Evolutionary conservation across 2,888 invertebrate genomes (phyloP), one percentile per base, ranked within the genome.

Genomic region (Torymus aiolomorphi): DNA sequence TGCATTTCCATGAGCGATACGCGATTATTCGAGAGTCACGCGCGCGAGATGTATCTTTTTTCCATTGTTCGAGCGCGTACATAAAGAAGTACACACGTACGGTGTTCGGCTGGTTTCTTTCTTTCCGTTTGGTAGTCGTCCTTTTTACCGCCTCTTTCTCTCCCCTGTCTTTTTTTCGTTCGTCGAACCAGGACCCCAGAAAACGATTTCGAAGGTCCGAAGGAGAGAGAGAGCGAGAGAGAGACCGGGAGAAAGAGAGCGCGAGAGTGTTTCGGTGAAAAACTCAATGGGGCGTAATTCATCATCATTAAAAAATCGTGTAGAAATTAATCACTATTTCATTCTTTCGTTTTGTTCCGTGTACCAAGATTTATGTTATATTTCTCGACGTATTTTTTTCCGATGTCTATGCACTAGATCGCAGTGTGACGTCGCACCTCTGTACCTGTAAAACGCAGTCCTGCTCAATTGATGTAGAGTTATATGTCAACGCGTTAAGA

Each of bases 121-220:
- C 78, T 77, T 74, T 76, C 69, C 69, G 72, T 74, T 80, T 75
- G 70, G 31, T 70, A 49, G 18, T 69, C 57, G 13, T 54, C 11
- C 57, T 74, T 62, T 69, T 42, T 72, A 67, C 52, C 76, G 70
- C 20, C 52, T 66, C 66, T 42, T 20, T 51, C n/a, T 73, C 52
- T 67, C 31, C 18, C 49, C 20, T n/a, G 49, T 18, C 52, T 54
- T 70, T 69, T 52, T n/a, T 71, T 16, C 31, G 54, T 54, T 57
- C 52, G 61, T 70, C 75, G 72, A 67, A 71, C 16, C 61, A 56
- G 65, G 54, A 18, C 51, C n/a, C 69, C 65, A 76, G 62, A 80
- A 71, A 78, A 76, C 69, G 75, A 82, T 81, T 81, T 83, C 83
- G 82, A 84, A 83, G 80, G 80, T 69, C 56, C 62, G 70, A 61